A percentile compares a stretch with the other conserved stretches of the same genome.
Evolutionary conservation across 1,140 invertebrate species (phyloP).

Genomic region (Drosophila biarmipes): DNA sequence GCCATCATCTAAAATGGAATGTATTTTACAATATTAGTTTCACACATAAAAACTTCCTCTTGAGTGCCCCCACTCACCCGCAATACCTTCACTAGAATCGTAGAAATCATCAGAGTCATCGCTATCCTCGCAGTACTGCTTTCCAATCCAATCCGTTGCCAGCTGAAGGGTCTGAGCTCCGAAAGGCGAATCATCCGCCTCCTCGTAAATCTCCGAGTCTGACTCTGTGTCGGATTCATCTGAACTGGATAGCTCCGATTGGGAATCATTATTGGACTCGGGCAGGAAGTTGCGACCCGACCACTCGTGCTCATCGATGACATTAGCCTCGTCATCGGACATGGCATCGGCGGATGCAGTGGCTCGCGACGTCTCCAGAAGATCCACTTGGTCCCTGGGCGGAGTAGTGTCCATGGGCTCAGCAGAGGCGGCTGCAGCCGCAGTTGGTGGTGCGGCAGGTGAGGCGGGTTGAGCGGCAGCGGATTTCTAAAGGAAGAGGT

Average conservation of each 20-base stretch:
- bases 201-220: slow-evolving; percentile 81
- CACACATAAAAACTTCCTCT: background rate
- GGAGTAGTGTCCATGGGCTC: slow-evolving; percentile 61
- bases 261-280: slow-evolving; percentile 91
- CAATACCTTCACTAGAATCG: slow-evolving; percentile 82
- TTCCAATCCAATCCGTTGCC: slow-evolving; percentile 84
- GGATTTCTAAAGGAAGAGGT: slow-evolving; percentile 34
- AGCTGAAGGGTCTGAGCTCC: slow-evolving; percentile 82
- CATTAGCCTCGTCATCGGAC: slow-evolving; percentile 89
- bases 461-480: slow-evolving; percentile 41
- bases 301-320: slow-evolving; percentile 96
- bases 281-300: slow-evolving; percentile 95
- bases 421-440: slow-evolving; percentile 1
- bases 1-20: slow-evolving; percentile 85
- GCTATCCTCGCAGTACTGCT: slow-evolving; percentile 81
- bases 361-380: slow-evolving; percentile 86
- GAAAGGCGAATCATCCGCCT: slow-evolving; percentile 84
- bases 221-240: slow-evolving; percentile 77
- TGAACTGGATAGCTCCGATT: slow-evolving; percentile 85
- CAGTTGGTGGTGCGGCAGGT: slow-evolving; percentile 4
- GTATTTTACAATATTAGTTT: background rate
- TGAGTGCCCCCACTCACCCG: slow-evolving; percentile 47
- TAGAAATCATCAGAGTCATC: slow-evolving; percentile 81
- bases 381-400: slow-evolving; percentile 85
- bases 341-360: slow-evolving; percentile 85